Evolutionary conservation across 1,140 invertebrate genomes (phyloP).

Genomic region (Drosophila biarmipes): DNA sequence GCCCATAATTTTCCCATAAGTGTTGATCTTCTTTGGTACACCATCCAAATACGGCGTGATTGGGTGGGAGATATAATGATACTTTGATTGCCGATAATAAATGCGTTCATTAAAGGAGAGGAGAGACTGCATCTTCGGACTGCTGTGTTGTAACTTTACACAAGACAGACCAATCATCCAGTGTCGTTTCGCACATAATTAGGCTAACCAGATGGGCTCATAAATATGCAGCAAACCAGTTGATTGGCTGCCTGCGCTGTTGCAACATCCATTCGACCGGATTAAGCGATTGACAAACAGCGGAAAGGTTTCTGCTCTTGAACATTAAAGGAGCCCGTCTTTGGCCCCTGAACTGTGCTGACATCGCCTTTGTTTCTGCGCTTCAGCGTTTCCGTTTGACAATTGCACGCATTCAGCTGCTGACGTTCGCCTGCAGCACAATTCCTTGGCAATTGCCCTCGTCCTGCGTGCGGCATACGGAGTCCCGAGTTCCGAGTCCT

Average conservation of each 20-base stretch:
- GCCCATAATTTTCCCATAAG: conserved; percentile 4
- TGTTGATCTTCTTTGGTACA: not conserved
- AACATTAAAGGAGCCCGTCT: conserved; percentile 19
- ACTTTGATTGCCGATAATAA: conserved; percentile 12
- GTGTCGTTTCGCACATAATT: conserved; percentile 22
- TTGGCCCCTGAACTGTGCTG: conserved; percentile 16
- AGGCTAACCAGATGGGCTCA: conserved; percentile 16
- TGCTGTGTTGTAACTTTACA: conserved; percentile 10
- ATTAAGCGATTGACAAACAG: conserved; percentile 30
- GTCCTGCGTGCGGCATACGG: not conserved
- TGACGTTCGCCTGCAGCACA: conserved; percentile 14
- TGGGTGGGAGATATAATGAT: conserved; percentile 10
- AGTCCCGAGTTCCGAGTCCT: not conserved
- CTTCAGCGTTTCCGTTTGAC: conserved; percentile 34
- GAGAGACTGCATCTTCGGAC: conserved; percentile 9
- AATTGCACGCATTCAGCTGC: conserved; percentile 26
- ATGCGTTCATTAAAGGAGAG: not conserved
- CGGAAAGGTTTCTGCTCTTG: conserved; percentile 10
- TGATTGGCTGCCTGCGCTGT: conserved; percentile 9
- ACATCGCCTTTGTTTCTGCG: conserved; percentile 32
- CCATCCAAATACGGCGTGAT: not conserved
- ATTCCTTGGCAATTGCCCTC: conserved; percentile 30
- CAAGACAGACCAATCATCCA: not conserved
- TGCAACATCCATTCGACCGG: conserved; percentile 29
- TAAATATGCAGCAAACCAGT: conserved; percentile 30